Conservation (phyloP, 2,113 vertebrate species). For the Petroica traversi region DNA sequence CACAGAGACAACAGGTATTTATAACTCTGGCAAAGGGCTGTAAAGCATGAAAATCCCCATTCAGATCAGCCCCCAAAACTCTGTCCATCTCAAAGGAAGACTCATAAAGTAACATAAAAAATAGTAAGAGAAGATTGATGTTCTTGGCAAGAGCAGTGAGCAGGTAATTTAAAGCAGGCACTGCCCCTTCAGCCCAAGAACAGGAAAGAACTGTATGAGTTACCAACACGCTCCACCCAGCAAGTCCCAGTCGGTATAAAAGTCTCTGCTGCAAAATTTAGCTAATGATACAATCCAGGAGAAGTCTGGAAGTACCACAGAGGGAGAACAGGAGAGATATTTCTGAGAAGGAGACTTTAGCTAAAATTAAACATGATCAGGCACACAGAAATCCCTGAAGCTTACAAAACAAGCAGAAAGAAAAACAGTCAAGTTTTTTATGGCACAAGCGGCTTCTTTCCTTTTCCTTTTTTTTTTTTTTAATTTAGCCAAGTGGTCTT, state of each 20-base stretch:
- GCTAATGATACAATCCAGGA: conserved; percentile 47
- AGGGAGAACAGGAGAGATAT: background rate
- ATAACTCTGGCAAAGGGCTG: background rate
- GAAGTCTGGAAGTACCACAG: background rate
- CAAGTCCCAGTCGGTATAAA: conserved; percentile 56
- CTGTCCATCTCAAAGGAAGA: background rate
- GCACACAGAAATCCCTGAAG: background rate
- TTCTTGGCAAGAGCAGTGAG: conserved; percentile 42
- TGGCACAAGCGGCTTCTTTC: background rate
- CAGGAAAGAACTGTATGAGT: conserved; percentile 44
- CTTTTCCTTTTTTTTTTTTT: background rate
- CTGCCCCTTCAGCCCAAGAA: conserved; percentile 46
- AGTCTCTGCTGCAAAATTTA: conserved; percentile 73
- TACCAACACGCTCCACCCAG: conserved; percentile 53
- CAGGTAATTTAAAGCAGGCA: conserved; percentile 66
- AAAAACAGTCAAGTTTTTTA: background rate
- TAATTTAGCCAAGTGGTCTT: background rate
- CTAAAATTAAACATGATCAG: background rate
- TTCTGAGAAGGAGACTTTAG: background rate
- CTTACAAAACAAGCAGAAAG: background rate
- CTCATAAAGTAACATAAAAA: background rate
- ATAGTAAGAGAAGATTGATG: background rate
- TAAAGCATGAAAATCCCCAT: conserved; percentile 14
- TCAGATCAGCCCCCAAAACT: background rate
- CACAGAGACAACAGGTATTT: background rate